phyloP scores from a whole-genome alignment of 2,888 invertebrate genomes.

The Drosophila trichaetosa region DNA sequence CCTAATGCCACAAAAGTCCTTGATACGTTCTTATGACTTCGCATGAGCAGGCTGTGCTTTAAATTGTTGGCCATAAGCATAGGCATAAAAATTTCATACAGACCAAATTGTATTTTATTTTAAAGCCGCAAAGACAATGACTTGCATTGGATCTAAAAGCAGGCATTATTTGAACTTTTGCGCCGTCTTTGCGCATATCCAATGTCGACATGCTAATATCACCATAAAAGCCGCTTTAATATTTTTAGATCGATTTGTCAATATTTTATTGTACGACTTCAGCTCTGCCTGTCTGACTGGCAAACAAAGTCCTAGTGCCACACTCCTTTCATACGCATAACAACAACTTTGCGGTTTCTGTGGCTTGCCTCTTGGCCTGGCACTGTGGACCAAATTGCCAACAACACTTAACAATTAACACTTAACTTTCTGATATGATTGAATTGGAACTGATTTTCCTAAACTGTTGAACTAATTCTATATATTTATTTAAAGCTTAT shows the following conservation, averaged over 20 bases:
- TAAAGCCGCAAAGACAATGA: constrained; percentile 9
- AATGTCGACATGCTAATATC: not conserved
- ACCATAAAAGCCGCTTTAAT: not conserved
- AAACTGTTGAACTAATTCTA: not conserved
- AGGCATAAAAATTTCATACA: constrained; percentile 2
- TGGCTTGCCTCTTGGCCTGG: constrained; percentile 33
- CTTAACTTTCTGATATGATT: not conserved
- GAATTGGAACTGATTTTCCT: not conserved
- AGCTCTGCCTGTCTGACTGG: not conserved
- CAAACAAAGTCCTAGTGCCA: constrained; percentile 17
- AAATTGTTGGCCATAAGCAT: constrained; percentile 3
- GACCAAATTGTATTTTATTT: constrained; percentile 1
- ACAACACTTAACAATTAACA: not conserved
- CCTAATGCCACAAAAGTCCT: constrained; percentile 28
- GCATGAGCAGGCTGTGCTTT: constrained; percentile 20
- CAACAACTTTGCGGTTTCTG: constrained; percentile 48
- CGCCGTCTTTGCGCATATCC: not conserved
- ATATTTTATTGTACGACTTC: constrained; percentile 36
- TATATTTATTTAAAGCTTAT: not conserved
- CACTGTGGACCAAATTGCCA: constrained; percentile 5
- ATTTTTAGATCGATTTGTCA: constrained; percentile 21
- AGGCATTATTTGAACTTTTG: constrained; percentile 3
- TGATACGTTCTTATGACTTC: constrained; percentile 40
- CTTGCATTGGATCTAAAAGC: constrained; percentile 9
- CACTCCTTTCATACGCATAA: constrained; percentile 6